Percentiles rank a stretch among this genome's conserved stretches.
Conservation (phyloP, 2,113 vertebrate genomes). For the Sinocyclocheilus rhinocerous region DNA sequence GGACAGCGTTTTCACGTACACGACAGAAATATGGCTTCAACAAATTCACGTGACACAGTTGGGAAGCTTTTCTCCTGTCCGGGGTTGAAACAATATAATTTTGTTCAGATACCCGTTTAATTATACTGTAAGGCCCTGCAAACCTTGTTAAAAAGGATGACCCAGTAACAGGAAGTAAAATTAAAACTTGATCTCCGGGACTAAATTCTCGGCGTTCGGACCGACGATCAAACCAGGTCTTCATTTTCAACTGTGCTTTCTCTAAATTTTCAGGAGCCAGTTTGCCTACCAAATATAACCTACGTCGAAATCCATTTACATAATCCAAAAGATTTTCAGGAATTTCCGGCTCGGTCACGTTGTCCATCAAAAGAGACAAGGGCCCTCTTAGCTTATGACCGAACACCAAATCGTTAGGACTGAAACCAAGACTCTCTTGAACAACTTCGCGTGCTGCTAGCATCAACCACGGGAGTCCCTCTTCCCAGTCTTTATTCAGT, state of each 20-base stretch:
- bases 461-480: constrained; percentile 25
- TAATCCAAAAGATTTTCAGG: background rate
- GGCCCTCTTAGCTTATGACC: background rate
- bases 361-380: no score
- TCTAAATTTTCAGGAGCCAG: background rate
- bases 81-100: no score
- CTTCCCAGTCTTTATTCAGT: background rate
- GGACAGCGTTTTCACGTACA: no score
- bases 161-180: no score
- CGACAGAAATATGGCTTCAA: no score
- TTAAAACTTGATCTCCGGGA: constrained; percentile 15
- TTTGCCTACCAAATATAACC: background rate
- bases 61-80: no score
- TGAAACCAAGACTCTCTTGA: constrained; percentile 14
- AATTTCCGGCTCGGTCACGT: background rate
- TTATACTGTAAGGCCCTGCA: no score
- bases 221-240: background rate
- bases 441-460: background rate
- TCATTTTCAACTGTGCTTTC: background rate
- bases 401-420: constrained; percentile 22
- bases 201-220: background rate
- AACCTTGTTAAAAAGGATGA: no score
- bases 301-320: background rate
- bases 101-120: no score
- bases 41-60: background rate